These are phyloP conservation scores for Glandiceps talaboti DNA, from an alignment of 53 echinoderm and acorn worm genomes.

Conservation along the genomic window DNA sequence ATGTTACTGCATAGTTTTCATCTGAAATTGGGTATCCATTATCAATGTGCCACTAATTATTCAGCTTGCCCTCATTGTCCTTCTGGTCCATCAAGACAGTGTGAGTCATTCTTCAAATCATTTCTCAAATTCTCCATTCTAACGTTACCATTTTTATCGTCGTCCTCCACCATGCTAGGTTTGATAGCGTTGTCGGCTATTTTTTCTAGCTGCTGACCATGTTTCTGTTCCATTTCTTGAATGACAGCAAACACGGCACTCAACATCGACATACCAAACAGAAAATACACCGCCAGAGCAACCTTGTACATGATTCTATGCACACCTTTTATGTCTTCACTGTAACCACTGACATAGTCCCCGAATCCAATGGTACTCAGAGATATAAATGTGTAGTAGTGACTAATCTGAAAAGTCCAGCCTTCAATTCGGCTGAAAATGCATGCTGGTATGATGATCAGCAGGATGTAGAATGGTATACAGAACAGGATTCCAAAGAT, in stretches of 20 bases:
- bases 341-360: constrained; percentile 37
- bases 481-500: constrained; percentile 10
- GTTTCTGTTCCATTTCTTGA: neutral
- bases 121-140: too few species aligned
- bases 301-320: neutral
- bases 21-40: too few species aligned
- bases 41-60: too few species aligned
- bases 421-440: constrained; percentile 42
- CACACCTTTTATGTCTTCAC: neutral
- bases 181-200: too few species aligned
- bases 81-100: too few species aligned
- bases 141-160: too few species aligned
- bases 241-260: neutral
- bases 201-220: neutral
- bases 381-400: constrained; percentile 83
- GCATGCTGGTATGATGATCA: constrained; percentile 41
- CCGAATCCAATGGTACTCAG: constrained; percentile 95
- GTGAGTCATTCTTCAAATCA: too few species aligned
- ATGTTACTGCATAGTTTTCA: too few species aligned
- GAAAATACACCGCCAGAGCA: neutral
- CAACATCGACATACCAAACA: neutral
- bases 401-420: constrained; percentile 53
- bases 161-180: too few species aligned
- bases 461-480: constrained; percentile 14
- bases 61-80: too few species aligned